Evolutionary conservation across 1,140 invertebrate species (phyloP), one percentile per base, ranked within the genome.

Genomic region (Ceratina australensis): DNA sequence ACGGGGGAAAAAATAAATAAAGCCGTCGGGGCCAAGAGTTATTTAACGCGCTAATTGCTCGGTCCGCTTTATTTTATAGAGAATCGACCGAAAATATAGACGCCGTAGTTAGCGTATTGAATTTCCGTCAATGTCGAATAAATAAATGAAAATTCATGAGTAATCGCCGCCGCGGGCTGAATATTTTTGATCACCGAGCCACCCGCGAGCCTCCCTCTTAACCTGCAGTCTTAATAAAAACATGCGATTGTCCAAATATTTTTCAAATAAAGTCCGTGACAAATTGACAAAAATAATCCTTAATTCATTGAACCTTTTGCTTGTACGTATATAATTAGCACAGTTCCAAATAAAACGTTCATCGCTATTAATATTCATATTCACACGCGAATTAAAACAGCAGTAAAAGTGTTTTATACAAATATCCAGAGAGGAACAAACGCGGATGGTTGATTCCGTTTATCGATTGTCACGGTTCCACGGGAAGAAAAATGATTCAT

Each of bases 71-170:
- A 71, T 77, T 77, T 54, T 20, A n/a, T 52, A 69, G 26, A 42
- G 57, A 15, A 69, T 26, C 18, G 20, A 15, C 7, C 26, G 57
- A 61, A 71, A 71, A 77, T 76, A 76, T 69, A 69, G 18, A 60
- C 60, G 59, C 73, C 20, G 61, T 61, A 61, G 66, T 69, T 77
- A 71, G 33, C 28, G 74, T 61, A 77, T 77, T 50, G 74, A 77
- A 69, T 77, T 71, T 71, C 57, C 28, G 74, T 26, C 28, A 60
- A 61, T 61, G 52, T 76, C 56, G 24, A 50, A 13, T 61, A 42
- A 77, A 77, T 63, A 71, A 71, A 69, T 77, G 74, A 77, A 77
- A 77, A 77, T 77, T 71, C 74, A 61, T 54, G 67, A 77, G 67
- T 71, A 77, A 77, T 63, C 57, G 49, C 49, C 66, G 74, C 74